Evolutionary conservation across 2,797 vertebrate species (phyloP).

Genomic region (Sylvia borin): DNA sequence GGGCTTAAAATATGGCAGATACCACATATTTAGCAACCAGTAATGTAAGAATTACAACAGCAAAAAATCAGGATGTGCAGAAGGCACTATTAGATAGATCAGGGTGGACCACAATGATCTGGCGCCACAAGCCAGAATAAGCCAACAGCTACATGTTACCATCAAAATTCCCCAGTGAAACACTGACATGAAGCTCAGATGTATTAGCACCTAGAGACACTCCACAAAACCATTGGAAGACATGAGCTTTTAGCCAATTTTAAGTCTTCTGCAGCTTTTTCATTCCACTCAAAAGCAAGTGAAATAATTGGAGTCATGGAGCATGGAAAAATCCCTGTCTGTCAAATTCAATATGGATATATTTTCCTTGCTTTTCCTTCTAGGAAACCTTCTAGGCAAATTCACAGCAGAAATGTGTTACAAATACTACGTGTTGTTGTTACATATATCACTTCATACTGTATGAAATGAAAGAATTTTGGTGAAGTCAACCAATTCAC

Average conservation of each 20-base stretch:
- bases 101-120: background rate
- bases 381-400: background rate
- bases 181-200: background rate
- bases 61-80: background rate
- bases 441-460: background rate
- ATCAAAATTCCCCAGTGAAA: background rate
- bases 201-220: background rate
- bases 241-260: background rate
- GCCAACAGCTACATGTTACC: background rate
- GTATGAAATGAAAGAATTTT: background rate
- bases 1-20: background rate
- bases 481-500: background rate
- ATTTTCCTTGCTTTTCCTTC: background rate
- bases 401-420: background rate
- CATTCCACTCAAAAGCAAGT: background rate
- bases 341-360: background rate
- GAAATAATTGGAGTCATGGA: background rate
- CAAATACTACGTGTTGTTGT: background rate
- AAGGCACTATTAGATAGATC: background rate
- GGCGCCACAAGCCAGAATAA: background rate
- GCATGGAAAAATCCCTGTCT: background rate
- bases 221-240: background rate
- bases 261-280: background rate
- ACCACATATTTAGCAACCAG: background rate
- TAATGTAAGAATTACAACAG: background rate